These are phyloP conservation scores for Eremophila alpestris DNA, from an alignment of 2,797 vertebrate genomes.

Conservation along the genomic window DNA sequence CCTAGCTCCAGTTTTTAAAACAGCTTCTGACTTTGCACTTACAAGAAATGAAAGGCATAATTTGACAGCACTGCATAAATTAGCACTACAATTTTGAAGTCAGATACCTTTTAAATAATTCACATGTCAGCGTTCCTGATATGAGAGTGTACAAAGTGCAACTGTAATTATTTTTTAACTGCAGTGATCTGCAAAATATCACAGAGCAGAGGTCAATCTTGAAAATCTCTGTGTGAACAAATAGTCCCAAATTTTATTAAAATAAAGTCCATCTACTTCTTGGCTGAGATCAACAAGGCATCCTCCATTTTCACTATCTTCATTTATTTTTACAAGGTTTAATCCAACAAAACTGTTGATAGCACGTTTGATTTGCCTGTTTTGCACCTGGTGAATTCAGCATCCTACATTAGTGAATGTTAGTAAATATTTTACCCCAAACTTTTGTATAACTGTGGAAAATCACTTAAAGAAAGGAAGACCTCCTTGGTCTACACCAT, in stretches of 20 bases:
- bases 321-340: neutral
- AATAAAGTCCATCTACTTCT: conserved; percentile 11
- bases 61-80: conserved; percentile 67
- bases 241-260: neutral
- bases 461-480: neutral
- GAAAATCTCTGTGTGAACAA: conserved; percentile 42
- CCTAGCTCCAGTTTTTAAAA: conserved; percentile 53
- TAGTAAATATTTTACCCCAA: neutral
- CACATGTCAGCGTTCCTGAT: conserved; percentile 53
- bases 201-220: neutral
- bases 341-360: neutral
- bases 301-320: neutral
- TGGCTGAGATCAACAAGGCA: neutral
- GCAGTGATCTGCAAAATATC: conserved; percentile 27
- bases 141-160: conserved; percentile 46
- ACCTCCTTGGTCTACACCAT: neutral
- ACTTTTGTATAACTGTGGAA: neutral
- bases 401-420: neutral
- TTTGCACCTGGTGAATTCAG: neutral
- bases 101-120: conserved; percentile 65
- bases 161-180: conserved; percentile 49
- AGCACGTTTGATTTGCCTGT: neutral
- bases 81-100: conserved; percentile 60
- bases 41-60: conserved; percentile 54
- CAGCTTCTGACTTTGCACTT: conserved; percentile 62